phyloP scores from a whole-genome alignment of 2,797 vertebrate genomes.

The Pempheris klunzingeri region DNA sequence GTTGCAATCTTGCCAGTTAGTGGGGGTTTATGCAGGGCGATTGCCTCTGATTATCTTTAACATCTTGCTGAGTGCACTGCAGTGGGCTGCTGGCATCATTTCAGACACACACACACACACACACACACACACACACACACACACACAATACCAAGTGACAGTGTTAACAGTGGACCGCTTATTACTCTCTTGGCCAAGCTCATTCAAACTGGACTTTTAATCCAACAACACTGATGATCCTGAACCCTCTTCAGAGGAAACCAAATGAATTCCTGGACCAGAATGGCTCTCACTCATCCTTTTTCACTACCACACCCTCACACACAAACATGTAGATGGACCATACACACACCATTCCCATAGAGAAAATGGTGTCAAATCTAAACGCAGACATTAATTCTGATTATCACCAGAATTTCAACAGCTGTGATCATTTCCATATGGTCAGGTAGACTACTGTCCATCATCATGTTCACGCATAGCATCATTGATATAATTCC shows the following conservation, averaged over 20 bases:
- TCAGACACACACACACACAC: slow-evolving; percentile 38
- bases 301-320: neutral
- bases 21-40: slow-evolving; percentile 62
- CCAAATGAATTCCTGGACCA: slow-evolving; percentile 62
- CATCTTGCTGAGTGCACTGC: slow-evolving; percentile 67
- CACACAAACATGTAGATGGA: neutral
- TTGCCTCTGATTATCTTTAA: slow-evolving; percentile 67
- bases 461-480: too few species aligned
- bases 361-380: neutral
- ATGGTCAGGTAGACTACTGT: too few species aligned
- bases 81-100: slow-evolving; percentile 48
- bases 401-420: neutral
- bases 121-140: slow-evolving; percentile 26
- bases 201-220: slow-evolving; percentile 75
- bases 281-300: slow-evolving; percentile 30
- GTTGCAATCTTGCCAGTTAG: slow-evolving; percentile 59
- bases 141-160: slow-evolving; percentile 37
- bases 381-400: neutral
- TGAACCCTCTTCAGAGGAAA: slow-evolving; percentile 37
- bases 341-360: neutral
- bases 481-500: too few species aligned
- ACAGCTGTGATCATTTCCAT: neutral
- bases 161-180: slow-evolving; percentile 59
- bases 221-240: slow-evolving; percentile 70
- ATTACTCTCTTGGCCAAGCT: slow-evolving; percentile 73